A percentile compares a stretch with the other conserved stretches of the same genome.
Conservation (phyloP, 2,888 invertebrate genomes). For the Caenorhabditis macrosperma region DNA sequence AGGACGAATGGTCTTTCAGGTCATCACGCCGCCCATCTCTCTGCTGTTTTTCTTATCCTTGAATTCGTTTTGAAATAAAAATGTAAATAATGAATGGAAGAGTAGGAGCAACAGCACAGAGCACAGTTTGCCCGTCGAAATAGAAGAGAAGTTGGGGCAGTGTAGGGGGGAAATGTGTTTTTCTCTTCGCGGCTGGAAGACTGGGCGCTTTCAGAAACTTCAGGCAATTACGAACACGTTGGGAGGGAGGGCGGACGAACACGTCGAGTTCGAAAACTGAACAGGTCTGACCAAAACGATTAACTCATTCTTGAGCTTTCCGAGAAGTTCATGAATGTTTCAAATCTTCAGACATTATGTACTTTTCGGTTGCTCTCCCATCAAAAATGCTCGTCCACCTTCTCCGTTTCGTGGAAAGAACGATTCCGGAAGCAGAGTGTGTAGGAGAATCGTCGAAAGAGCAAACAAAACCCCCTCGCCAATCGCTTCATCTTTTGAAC, state of each 20-base stretch:
- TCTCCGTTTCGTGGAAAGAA: neutral
- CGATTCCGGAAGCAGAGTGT: neutral
- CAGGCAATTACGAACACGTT: neutral
- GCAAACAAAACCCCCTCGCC: slow-evolving; percentile 17
- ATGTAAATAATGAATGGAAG: too few relatives aligned
- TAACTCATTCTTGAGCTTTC: neutral
- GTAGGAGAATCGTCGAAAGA: neutral
- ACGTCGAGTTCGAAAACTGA: too few relatives aligned
- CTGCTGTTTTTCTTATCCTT: neutral
- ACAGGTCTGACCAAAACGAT: neutral
- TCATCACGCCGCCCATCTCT: neutral
- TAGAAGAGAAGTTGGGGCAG: too few relatives aligned
- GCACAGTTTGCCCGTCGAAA: too few relatives aligned
- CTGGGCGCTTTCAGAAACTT: neutral
- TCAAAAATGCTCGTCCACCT: neutral
- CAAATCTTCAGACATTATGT: neutral
- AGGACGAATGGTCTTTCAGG: neutral
- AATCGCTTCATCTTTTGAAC: slow-evolving; percentile 29
- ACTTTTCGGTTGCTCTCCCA: neutral
- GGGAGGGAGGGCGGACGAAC: too few relatives aligned
- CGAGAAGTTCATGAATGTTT: neutral
- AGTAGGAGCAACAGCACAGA: too few relatives aligned
- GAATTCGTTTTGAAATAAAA: neutral
- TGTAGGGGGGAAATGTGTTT: too few relatives aligned
- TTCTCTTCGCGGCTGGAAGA: neutral